phyloP scores from a whole-genome alignment of 2,113 vertebrate species.

The Etia nguti region DNA sequence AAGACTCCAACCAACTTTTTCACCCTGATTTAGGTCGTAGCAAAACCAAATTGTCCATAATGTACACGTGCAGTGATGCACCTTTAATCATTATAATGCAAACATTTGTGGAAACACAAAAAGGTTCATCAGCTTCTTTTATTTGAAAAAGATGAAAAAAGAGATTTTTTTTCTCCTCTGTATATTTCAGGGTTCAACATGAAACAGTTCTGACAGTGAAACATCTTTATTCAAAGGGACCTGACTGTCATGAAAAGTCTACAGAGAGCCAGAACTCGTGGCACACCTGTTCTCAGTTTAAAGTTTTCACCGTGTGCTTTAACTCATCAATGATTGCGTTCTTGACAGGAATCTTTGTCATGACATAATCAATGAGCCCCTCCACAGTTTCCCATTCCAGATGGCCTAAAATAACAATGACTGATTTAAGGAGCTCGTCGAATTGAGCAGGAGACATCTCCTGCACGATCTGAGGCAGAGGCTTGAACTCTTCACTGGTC shows the following conservation, averaged over 20 bases:
- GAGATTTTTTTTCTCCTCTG: not conserved
- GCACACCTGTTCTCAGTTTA: not conserved
- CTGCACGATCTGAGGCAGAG: not conserved
- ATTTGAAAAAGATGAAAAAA: not conserved
- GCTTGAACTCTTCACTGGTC: not conserved
- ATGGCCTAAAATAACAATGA: not conserved
- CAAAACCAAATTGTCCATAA: not conserved
- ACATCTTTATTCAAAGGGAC: not conserved
- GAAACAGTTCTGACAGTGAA: not conserved
- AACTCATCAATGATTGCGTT: accelerated
- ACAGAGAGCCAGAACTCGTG: not conserved
- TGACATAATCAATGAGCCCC: not conserved
- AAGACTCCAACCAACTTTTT: too few relatives aligned
- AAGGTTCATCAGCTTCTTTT: not conserved
- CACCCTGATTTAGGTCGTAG: too few relatives aligned
- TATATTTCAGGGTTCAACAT: not conserved
- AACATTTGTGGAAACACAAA: not conserved
- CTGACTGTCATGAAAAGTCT: not conserved
- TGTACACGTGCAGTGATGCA: not conserved
- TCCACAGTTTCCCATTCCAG: not conserved
- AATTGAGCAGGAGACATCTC: not conserved
- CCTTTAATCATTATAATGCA: accelerated
- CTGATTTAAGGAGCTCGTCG: not conserved
- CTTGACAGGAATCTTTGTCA: not conserved
- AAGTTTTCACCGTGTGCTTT: not conserved